phyloP scores from a whole-genome alignment of 2,888 invertebrate species.

The Orchesella flavescens region DNA sequence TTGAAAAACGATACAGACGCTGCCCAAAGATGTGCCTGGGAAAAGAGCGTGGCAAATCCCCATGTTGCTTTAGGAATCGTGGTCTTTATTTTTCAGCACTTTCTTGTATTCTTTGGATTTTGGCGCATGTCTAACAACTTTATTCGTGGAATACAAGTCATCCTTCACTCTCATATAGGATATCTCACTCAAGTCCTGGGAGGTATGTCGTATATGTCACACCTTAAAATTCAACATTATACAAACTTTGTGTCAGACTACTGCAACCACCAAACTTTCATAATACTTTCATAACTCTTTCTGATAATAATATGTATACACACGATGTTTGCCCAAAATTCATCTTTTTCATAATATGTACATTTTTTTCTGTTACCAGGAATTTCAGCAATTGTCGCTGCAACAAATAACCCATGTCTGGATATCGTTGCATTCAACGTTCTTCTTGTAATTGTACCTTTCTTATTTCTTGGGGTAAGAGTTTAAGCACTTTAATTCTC shows the following conservation, averaged over 20 bases:
- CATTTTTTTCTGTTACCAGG: background rate
- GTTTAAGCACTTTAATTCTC: too few relatives aligned
- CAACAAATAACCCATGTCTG: background rate
- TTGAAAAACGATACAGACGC: background rate
- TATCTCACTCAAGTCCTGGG: constrained; percentile 15
- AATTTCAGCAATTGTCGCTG: constrained; percentile 17
- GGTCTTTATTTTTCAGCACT: constrained; percentile 28
- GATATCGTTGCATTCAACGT: background rate
- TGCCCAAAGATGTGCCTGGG: background rate
- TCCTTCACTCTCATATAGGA: constrained; percentile 32
- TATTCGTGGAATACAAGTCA: constrained; percentile 4
- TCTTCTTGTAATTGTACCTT: background rate
- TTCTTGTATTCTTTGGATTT: constrained; percentile 14
- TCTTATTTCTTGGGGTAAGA: background rate
- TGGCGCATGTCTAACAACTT: background rate
- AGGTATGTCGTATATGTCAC: constrained; percentile 9
- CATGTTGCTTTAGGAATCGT: constrained; percentile 8
- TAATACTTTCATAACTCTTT: too few relatives aligned
- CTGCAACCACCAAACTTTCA: too few relatives aligned
- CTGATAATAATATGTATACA: too few relatives aligned
- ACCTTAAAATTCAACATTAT: too few relatives aligned
- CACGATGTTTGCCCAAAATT: too few relatives aligned
- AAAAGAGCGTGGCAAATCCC: background rate
- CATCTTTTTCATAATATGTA: too few relatives aligned
- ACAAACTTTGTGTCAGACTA: too few relatives aligned